Conservation (phyloP, 2,113 vertebrate genomes). For the Bungarus multicinctus region DNA sequence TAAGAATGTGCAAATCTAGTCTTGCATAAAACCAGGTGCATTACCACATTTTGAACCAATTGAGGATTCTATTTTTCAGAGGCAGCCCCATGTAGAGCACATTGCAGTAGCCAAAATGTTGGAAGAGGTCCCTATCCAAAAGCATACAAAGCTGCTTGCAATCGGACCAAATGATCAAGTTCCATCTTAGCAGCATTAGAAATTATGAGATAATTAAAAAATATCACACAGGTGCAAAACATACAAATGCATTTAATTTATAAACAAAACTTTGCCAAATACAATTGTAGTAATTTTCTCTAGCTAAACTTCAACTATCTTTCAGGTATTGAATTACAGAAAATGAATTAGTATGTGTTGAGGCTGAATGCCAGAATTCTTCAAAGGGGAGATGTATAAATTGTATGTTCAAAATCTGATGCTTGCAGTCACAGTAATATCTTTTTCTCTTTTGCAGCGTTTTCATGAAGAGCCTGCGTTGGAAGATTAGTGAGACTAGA, state of each 20-base stretch:
- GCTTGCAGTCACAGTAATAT: neutral
- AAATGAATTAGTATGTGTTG: neutral
- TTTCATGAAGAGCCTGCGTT: neutral
- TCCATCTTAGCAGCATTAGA: neutral
- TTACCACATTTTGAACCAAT: neutral
- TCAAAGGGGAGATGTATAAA: neutral
- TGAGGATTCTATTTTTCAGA: neutral
- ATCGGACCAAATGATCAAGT: too few species aligned
- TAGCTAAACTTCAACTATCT: neutral
- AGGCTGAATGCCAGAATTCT: neutral
- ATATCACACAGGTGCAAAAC: neutral
- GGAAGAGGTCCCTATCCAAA: neutral
- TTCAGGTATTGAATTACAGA: neutral
- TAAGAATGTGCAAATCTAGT: neutral
- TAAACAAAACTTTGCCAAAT: neutral
- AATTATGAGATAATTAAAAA: neutral
- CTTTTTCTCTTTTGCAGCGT: neutral
- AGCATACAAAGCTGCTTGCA: neutral
- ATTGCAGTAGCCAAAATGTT: neutral
- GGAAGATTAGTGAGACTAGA: neutral
- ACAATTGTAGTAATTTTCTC: neutral
- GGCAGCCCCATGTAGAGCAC: neutral
- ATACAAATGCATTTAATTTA: neutral
- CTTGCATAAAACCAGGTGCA: neutral
- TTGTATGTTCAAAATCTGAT: neutral